Conservation (phyloP, 2,113 vertebrate genomes). For the Balaenoptera acutorostrata region DNA sequence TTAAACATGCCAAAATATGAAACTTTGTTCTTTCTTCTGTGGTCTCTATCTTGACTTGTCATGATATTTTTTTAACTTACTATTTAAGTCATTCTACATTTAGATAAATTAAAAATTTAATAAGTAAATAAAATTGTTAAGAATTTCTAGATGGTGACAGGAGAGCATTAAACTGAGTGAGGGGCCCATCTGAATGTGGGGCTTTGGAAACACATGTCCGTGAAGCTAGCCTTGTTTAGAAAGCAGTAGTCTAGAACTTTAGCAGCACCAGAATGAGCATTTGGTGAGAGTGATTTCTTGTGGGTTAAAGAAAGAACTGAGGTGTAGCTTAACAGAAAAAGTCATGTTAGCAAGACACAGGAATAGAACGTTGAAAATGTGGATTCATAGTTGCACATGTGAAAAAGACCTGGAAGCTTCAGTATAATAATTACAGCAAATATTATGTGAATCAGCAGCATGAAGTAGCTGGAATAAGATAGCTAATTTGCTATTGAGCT, state of each 20-base stretch:
- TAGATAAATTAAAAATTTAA: background rate
- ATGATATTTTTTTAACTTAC: background rate
- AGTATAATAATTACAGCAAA: background rate
- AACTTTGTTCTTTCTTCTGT: background rate
- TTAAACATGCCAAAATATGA: background rate
- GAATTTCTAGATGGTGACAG: background rate
- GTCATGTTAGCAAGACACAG: background rate
- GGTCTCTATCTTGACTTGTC: background rate
- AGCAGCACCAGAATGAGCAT: background rate
- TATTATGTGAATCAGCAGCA: background rate
- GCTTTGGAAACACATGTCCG: background rate
- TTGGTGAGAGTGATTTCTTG: background rate
- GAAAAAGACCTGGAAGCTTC: background rate
- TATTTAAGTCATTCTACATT: background rate
- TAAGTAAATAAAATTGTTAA: background rate
- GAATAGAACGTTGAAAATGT: background rate
- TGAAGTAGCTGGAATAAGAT: background rate
- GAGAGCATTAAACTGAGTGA: background rate
- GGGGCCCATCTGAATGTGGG: background rate
- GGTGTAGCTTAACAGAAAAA: background rate
- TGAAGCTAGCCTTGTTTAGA: background rate
- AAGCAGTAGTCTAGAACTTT: background rate
- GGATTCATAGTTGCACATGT: background rate
- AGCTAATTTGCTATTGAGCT: constrained; percentile 5
- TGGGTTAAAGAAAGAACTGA: background rate